These are phyloP conservation scores for Leptodactylus fallax DNA, from an alignment of 2,797 vertebrate species.

Conservation along the genomic window DNA sequence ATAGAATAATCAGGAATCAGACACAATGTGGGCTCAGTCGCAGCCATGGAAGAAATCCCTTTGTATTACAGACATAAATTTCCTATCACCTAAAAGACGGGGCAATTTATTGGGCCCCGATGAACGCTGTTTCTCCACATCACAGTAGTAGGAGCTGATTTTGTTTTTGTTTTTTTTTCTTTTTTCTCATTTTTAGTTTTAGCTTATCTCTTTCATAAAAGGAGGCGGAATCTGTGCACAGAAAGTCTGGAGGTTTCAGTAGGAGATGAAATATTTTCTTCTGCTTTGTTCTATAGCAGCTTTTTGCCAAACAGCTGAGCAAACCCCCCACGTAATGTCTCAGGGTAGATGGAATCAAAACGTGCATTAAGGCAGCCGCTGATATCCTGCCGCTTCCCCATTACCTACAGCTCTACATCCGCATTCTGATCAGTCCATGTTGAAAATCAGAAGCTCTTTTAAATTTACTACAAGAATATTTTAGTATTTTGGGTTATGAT, in stretches of 20 bases:
- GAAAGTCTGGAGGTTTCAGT: not conserved
- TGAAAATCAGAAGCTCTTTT: too few relatives aligned
- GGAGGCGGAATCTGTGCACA: conserved; percentile 6
- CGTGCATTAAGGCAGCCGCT: not conserved
- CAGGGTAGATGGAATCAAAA: not conserved
- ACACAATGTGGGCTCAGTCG: conserved; percentile 71
- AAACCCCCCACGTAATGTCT: not conserved
- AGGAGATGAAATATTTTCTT: conserved; percentile 27
- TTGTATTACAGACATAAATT: conserved; percentile 35
- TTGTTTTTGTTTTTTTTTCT: not conserved
- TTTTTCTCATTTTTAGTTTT: conserved; percentile 49
- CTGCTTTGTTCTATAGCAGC: not conserved
- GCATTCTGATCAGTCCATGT: too few relatives aligned
- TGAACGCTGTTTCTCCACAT: conserved; percentile 1
- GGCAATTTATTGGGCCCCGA: conserved; percentile 24
- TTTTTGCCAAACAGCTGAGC: not conserved
- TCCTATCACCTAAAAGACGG: conserved; percentile 32
- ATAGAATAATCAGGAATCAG: conserved; percentile 75
- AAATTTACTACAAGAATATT: too few relatives aligned
- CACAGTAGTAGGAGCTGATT: conserved; percentile 12
- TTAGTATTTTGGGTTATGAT: too few relatives aligned
- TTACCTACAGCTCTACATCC: not conserved
- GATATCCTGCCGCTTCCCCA: not conserved
- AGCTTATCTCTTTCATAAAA: conserved; percentile 14
- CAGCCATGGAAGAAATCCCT: conserved; percentile 66